Base-by-base conservation (phyloP, 2,113 vertebrate genomes). In the Lathamus discolor region DNA sequence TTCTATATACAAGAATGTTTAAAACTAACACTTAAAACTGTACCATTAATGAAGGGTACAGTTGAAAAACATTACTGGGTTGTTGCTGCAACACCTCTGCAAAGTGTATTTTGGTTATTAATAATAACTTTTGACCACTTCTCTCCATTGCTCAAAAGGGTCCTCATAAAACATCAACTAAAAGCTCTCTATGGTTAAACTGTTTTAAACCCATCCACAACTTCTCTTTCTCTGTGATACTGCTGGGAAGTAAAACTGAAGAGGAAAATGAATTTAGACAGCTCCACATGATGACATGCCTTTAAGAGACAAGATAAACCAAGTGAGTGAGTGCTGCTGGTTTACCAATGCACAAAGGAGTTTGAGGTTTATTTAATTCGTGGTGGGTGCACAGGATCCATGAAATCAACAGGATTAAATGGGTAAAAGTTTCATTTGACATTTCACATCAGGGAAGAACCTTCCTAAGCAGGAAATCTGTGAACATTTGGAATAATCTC, bases 401-500 rank as follows among this genome's bases (percentile, higher is more conserved):
- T 0, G 2, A 52, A 88, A 88, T 25, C 52, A 84, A 82, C n/a
- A 61, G 24, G 80, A 94, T 61, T 83, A 81, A 90, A 86, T 0
- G 3, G 88, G 44, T 46, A 59, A 8, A 89, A 87, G 84, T 87
- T 80, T 80, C 83, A 89, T 94, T 88, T 90, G 61, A 61, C 41
- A 24, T 76, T 91, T 66, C 51, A 44, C 82, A 69, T 75, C 6
- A 69, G 54, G 63, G 59, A 86, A 62, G n/a, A 93, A 88, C 35
- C 63, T 91, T 95, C 91, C 37, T 31, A 54, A 82, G 69, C 74
- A 88, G 52, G 69, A 73, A 78, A 87, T 76, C 29, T 79, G 55
- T 70, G 84, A 64, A 18, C 80, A 63, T 93, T 86, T 76, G 86
- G 73, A 96, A 93, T 63, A 61, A 92, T 72, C 80, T 90, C 76